phyloP scores from a whole-genome alignment of 2,888 invertebrate genomes.

The Pomacea canaliculata region DNA sequence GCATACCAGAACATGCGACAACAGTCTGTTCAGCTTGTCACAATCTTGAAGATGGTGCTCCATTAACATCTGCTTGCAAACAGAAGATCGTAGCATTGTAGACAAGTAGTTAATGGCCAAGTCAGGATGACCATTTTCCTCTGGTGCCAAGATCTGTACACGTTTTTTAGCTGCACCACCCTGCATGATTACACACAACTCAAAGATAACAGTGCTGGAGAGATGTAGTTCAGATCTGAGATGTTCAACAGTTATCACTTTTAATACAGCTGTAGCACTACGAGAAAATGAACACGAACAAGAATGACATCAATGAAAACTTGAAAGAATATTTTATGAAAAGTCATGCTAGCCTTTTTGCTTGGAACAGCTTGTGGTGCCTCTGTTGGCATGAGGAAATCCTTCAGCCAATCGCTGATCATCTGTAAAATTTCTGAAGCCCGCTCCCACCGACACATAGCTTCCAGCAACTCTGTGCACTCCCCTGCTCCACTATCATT shows the following conservation, averaged over 20 bases:
- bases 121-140: conserved; percentile 15
- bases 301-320: neutral
- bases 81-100: conserved; percentile 23
- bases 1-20: conserved; percentile 5
- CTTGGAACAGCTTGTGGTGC: conserved; percentile 4
- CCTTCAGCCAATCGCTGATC: conserved; percentile 51
- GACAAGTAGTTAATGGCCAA: conserved; percentile 31
- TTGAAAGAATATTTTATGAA: neutral
- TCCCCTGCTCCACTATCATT: conserved; percentile 39
- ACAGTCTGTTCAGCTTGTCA: neutral
- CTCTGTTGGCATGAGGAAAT: conserved; percentile 15
- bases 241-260: no score
- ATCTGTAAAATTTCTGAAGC: conserved; percentile 50
- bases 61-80: conserved; percentile 30
- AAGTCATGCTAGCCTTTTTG: conserved; percentile 3
- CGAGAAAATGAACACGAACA: neutral
- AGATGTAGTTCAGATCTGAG: neutral
- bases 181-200: conserved; percentile 15
- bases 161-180: conserved; percentile 25
- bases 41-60: conserved; percentile 9
- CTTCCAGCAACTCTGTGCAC: conserved; percentile 43
- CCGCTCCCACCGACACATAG: conserved; percentile 54
- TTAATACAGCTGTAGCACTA: no score
- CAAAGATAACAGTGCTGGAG: neutral
- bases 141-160: conserved; percentile 32